These are phyloP conservation scores for Premnoplex brunnescens DNA, from an alignment of 2,797 vertebrate species.

Conservation along the genomic window DNA sequence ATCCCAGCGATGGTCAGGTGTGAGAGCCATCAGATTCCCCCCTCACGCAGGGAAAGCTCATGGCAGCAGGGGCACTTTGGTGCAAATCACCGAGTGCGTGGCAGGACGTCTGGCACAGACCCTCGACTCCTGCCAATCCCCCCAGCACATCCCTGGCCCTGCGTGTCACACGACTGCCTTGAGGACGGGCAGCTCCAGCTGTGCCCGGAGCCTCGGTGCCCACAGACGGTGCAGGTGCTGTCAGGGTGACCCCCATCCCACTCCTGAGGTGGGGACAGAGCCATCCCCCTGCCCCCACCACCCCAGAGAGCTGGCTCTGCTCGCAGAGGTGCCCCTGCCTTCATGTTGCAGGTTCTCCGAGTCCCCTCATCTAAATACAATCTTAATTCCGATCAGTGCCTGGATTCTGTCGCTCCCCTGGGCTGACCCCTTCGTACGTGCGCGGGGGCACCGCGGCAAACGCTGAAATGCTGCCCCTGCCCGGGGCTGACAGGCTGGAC, in stretches of 20 bases:
- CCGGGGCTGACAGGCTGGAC: fast-evolving
- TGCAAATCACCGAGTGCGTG: fast-evolving
- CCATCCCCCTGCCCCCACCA: fast-evolving
- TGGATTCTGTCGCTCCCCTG: neutral
- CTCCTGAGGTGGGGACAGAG: fast-evolving
- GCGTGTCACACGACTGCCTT: fast-evolving
- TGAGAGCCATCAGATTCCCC: neutral
- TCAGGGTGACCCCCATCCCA: fast-evolving
- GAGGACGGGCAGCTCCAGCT: neutral
- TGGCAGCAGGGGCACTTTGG: neutral
- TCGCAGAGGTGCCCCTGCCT: neutral
- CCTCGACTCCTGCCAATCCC: neutral
- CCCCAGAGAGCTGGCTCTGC: neutral
- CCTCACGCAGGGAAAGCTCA: neutral
- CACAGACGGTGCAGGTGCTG: neutral
- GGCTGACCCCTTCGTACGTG: neutral
- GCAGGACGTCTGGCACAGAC: fast-evolving
- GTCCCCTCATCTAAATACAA: neutral
- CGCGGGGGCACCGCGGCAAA: fast-evolving
- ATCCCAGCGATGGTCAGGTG: fast-evolving
- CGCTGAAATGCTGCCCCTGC: fast-evolving
- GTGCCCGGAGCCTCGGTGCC: fast-evolving
- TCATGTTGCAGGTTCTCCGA: fast-evolving
- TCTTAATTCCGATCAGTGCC: neutral
- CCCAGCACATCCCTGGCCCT: fast-evolving